Conservation (phyloP, 1,140 invertebrate species). For the Bombyx mandarina region DNA sequence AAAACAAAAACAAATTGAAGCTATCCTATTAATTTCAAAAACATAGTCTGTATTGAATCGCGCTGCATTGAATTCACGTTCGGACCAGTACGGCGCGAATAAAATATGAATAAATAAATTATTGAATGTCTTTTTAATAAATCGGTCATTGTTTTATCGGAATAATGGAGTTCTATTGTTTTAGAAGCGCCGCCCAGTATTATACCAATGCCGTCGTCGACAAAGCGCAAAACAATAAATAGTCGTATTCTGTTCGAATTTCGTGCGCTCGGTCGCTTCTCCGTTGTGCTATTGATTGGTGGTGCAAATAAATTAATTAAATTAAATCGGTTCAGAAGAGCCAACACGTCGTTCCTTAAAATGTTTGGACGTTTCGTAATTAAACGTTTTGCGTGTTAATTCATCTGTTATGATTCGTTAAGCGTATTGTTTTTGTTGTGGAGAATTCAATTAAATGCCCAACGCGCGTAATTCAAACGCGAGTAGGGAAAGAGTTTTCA, state of each 20-base stretch:
- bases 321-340: conserved; percentile 51
- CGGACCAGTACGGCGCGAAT: conserved; percentile 41
- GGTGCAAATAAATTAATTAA: conserved; percentile 63
- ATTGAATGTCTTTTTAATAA: conserved; percentile 71
- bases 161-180: conserved; percentile 56
- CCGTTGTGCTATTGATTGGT: conserved; percentile 60
- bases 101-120: conserved; percentile 68
- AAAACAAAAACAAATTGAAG: neutral
- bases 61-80: conserved; percentile 49
- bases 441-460: too few relatives aligned
- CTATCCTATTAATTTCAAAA: conserved; percentile 1
- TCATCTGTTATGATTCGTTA: conserved; percentile 35
- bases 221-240: conserved; percentile 66
- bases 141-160: conserved; percentile 63
- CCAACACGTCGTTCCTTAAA: conserved; percentile 47
- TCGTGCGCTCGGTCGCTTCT: conserved; percentile 57
- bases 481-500: too few relatives aligned
- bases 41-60: conserved; percentile 9
- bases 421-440: too few relatives aligned
- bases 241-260: conserved; percentile 63
- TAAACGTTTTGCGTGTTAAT: conserved; percentile 30
- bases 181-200: conserved; percentile 40
- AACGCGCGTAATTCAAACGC: too few relatives aligned
- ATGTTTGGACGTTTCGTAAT: conserved; percentile 49
- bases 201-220: conserved; percentile 30